phyloP scores from a whole-genome alignment of 2,888 invertebrate genomes.

The Drosophila phalerata region DNA sequence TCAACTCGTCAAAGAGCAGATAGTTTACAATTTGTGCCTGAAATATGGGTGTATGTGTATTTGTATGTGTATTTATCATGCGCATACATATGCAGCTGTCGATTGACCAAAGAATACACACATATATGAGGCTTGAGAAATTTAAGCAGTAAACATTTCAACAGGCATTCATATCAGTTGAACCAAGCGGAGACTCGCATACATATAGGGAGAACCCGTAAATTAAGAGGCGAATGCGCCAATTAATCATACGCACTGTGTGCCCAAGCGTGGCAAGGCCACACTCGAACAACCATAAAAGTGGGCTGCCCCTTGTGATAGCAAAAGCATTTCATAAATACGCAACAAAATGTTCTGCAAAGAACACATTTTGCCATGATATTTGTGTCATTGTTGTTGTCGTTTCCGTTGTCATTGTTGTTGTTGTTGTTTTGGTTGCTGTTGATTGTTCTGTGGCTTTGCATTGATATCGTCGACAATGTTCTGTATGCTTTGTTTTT shows the following conservation, averaged over 20 bases:
- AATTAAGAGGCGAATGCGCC: slow-evolving; percentile 39
- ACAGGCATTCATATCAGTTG: slow-evolving; percentile 32
- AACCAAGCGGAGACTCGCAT: slow-evolving; percentile 2
- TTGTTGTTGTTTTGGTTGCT: not conserved
- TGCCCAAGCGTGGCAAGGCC: slow-evolving; percentile 46
- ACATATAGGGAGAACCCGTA: slow-evolving; percentile 14
- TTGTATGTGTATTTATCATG: slow-evolving; percentile 2
- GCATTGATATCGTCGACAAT: slow-evolving; percentile 30
- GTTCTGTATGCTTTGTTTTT: not conserved
- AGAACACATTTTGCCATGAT: not conserved
- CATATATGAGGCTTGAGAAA: slow-evolving; percentile 27
- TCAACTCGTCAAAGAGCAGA: slow-evolving; percentile 13
- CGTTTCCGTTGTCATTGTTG: not conserved
- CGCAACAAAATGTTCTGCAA: slow-evolving; percentile 8
- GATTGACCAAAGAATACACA: not conserved
- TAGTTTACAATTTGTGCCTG: slow-evolving; percentile 27
- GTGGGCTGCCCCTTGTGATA: slow-evolving; percentile 19
- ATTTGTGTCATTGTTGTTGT: not conserved
- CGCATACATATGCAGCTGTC: not conserved
- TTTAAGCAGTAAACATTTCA: slow-evolving; percentile 51
- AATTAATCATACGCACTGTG: slow-evolving; percentile 75
- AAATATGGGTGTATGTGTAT: slow-evolving; percentile 1
- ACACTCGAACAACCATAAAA: slow-evolving; percentile 29
- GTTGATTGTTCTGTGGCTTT: slow-evolving; percentile 8
- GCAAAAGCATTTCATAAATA: slow-evolving; percentile 44